A percentile compares a stretch with the other conserved stretches of the same genome.
Conservation (phyloP, 2,797 vertebrate genomes). For the Typhlichthys eigenmanni region DNA sequence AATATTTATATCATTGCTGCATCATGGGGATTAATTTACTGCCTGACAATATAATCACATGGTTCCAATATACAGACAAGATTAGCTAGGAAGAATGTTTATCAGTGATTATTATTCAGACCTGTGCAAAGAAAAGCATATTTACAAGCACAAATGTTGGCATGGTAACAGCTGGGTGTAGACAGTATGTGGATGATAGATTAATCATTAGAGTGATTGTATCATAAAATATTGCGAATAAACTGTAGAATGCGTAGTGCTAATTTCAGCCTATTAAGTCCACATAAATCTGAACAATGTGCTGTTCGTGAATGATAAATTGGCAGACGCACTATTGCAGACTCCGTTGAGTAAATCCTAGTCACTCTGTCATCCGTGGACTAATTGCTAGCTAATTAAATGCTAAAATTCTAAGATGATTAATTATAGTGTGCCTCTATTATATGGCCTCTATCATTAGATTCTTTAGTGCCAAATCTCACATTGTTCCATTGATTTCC, state of each 20-base stretch:
- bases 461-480: background rate
- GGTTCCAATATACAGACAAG: constrained; percentile 19
- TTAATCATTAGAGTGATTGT: background rate
- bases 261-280: constrained; percentile 11
- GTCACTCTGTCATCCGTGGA: constrained; percentile 17
- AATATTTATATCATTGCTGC: background rate
- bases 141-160: background rate
- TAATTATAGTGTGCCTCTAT: constrained; percentile 21
- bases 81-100: constrained; percentile 26
- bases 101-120: constrained; percentile 25
- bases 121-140: constrained; percentile 14
- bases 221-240: background rate
- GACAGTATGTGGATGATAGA: constrained; percentile 15
- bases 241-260: background rate
- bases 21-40: constrained; percentile 30
- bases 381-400: constrained; percentile 29
- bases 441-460: constrained; percentile 3
- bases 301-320: constrained; percentile 2
- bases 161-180: constrained; percentile 17
- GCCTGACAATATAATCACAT: constrained; percentile 25
- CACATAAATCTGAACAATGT: background rate
- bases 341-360: constrained; percentile 14
- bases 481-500: constrained; percentile 26
- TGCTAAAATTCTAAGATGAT: constrained; percentile 24
- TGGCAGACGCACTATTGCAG: background rate